phyloP scores from a whole-genome alignment of 2,113 vertebrate genomes.

The Romanogobio albipinnatus region DNA sequence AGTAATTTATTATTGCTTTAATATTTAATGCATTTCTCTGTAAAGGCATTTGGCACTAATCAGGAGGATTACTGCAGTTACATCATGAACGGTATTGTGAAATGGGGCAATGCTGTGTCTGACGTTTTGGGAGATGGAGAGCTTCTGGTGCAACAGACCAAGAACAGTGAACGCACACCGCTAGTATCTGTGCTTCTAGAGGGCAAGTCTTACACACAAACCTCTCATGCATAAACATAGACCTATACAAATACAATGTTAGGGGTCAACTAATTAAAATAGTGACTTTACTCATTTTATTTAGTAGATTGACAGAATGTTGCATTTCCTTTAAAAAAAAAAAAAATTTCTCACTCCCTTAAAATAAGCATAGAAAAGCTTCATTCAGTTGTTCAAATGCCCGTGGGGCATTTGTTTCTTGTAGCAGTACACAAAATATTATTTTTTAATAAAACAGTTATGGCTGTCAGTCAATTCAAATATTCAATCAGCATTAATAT shows the following conservation, averaged over 20 bases:
- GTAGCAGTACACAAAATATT: background rate
- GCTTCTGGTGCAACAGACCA: constrained; percentile 93
- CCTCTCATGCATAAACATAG: background rate
- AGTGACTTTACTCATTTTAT: background rate
- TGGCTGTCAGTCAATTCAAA: background rate
- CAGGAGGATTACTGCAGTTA: constrained; percentile 96
- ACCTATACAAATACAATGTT: background rate
- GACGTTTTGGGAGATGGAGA: constrained; percentile 88
- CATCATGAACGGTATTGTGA: constrained; percentile 96
- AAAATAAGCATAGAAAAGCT: background rate
- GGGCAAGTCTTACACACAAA: constrained; percentile 73
- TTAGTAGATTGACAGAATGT: background rate
- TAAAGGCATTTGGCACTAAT: constrained; percentile 93
- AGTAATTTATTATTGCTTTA: background rate
- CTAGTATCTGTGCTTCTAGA: constrained; percentile 93
- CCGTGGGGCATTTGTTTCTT: background rate
- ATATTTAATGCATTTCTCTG: background rate
- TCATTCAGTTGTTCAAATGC: background rate
- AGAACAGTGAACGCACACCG: constrained; percentile 95
- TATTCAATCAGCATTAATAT: background rate
- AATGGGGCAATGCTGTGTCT: constrained; percentile 92
- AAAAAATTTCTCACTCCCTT: background rate
- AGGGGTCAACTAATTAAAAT: background rate
- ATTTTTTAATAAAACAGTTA: no score
- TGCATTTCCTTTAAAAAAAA: background rate